phyloP scores from a whole-genome alignment of 2,888 invertebrate genomes.

The Sesia apiformis region DNA sequence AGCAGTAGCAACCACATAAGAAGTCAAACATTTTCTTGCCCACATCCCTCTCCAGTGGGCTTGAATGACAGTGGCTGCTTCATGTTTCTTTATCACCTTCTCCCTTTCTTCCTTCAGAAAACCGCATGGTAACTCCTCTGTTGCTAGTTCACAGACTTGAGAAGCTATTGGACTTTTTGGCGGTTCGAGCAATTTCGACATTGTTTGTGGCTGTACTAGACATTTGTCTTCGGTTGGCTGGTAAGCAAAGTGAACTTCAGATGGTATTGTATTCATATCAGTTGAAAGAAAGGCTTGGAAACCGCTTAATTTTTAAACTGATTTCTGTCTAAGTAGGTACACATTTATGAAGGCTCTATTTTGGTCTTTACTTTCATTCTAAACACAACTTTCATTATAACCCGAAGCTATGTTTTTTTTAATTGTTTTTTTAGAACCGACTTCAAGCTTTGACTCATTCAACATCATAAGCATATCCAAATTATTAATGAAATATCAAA shows the following conservation, averaged over 20 bases:
- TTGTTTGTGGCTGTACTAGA: conserved; percentile 20
- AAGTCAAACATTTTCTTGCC: conserved; percentile 38
- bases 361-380: background rate
- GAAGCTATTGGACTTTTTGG: conserved; percentile 24
- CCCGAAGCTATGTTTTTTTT: too few relatives aligned
- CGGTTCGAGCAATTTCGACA: conserved; percentile 25
- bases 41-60: conserved; percentile 52
- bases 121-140: conserved; percentile 42
- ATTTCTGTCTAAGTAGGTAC: too few relatives aligned
- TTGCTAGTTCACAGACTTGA: conserved; percentile 45
- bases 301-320: too few relatives aligned
- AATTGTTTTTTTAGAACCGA: too few relatives aligned
- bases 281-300: too few relatives aligned
- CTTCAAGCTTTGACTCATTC: too few relatives aligned
- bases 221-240: conserved; percentile 12
- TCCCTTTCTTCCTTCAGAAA: conserved; percentile 45
- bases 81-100: conserved; percentile 36
- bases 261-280: too few relatives aligned
- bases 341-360: too few relatives aligned
- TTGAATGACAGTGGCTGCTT: conserved; percentile 51
- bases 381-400: background rate
- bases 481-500: too few relatives aligned
- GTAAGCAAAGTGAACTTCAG: background rate
- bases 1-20: conserved; percentile 20
- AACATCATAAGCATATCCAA: too few relatives aligned